Percentiles rank a stretch among this genome's conserved stretches.
phyloP scores from a whole-genome alignment of 1,140 invertebrate species.

The Sipha flava region DNA sequence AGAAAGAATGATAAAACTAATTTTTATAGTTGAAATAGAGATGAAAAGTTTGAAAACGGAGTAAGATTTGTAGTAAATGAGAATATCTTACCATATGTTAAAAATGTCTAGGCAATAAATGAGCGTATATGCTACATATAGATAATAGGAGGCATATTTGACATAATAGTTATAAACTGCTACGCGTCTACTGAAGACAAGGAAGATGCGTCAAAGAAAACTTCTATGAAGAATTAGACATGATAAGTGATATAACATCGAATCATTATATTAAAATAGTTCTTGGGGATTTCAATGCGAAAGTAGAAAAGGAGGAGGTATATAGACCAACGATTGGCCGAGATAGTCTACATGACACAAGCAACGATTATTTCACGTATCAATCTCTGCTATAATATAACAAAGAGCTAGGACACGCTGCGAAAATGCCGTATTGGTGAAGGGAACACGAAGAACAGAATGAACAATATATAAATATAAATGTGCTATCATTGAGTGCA shows the following conservation, averaged over 20 bases:
- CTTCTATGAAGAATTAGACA: not conserved
- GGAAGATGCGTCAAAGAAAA: not conserved
- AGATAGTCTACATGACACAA: not conserved
- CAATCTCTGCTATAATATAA: too few relatives aligned
- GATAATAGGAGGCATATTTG: not conserved
- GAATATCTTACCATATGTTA: not conserved
- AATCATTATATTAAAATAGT: too few relatives aligned
- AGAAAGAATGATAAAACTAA: not conserved
- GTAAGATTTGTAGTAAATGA: not conserved
- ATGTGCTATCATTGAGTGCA: too few relatives aligned
- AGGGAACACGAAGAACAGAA: too few relatives aligned
- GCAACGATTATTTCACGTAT: too few relatives aligned
- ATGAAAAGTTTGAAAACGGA: not conserved
- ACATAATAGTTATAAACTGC: not conserved
- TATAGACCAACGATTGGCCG: not conserved
- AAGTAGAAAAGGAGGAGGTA: not conserved
- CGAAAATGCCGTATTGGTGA: too few relatives aligned
- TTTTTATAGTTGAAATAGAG: not conserved
- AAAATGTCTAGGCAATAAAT: not conserved
- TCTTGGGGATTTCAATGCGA: not conserved
- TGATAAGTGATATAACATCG: not conserved
- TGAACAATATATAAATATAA: too few relatives aligned
- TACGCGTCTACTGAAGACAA: not conserved
- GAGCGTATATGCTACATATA: not conserved
- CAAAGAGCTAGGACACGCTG: too few relatives aligned